These are phyloP conservation scores for Psilopsiagon aurifrons DNA, from an alignment of 2,113 vertebrate genomes.

Conservation along the genomic window DNA sequence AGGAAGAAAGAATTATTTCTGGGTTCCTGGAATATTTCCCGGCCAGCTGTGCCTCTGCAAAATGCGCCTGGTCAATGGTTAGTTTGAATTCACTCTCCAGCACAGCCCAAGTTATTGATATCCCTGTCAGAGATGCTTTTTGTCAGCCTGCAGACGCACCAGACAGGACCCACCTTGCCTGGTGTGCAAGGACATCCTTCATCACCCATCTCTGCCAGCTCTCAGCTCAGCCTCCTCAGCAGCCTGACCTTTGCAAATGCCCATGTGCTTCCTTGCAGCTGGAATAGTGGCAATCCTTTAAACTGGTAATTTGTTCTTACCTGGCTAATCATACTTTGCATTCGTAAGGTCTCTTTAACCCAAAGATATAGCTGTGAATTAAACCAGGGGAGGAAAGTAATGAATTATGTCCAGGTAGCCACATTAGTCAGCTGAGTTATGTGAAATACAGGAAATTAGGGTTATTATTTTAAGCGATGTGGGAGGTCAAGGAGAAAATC, in stretches of 20 bases:
- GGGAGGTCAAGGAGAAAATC: background rate
- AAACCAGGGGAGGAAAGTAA: background rate
- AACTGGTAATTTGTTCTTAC: background rate
- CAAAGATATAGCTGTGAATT: background rate
- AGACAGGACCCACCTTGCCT: background rate
- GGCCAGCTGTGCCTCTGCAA: background rate
- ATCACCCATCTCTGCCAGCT: background rate
- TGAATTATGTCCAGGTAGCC: background rate
- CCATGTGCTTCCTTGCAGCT: background rate
- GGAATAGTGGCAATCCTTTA: background rate
- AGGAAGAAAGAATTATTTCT: background rate
- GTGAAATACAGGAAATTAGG: background rate
- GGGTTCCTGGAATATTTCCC: background rate
- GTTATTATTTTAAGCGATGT: background rate
- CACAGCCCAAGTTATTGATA: background rate
- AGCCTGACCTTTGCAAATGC: background rate
- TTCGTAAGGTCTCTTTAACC: background rate
- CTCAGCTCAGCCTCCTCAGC: background rate
- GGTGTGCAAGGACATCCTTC: background rate
- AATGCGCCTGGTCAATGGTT: fast-evolving
- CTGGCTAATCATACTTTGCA: background rate
- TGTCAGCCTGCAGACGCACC: background rate
- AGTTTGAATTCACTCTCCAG: background rate
- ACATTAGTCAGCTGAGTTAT: background rate
- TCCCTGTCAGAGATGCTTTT: background rate